phyloP scores from a whole-genome alignment of 2,113 vertebrate genomes.

The Myrmecobius fasciatus region DNA sequence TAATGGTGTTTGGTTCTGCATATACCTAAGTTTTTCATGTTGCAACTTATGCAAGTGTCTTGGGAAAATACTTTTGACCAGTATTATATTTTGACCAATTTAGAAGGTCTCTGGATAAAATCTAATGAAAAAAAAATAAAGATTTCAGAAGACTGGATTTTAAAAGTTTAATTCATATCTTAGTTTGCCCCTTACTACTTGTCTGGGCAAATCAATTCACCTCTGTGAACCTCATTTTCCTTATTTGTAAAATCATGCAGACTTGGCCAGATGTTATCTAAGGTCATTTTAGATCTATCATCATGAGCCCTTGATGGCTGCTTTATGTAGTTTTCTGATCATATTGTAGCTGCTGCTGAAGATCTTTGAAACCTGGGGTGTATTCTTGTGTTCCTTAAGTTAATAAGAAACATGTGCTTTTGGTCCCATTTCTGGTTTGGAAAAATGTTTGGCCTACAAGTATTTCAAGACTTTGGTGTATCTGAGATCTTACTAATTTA shows the following conservation, averaged over 20 bases:
- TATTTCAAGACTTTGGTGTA: background rate
- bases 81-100: background rate
- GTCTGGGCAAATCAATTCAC: background rate
- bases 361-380: background rate
- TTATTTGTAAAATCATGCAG: background rate
- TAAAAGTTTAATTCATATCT: background rate
- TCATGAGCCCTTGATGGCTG: background rate
- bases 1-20: background rate
- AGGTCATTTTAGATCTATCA: background rate
- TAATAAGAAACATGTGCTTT: background rate
- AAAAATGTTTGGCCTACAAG: background rate
- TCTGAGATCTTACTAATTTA: background rate
- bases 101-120: background rate
- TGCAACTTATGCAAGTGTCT: background rate
- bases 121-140: background rate
- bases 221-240: background rate
- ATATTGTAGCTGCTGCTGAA: background rate
- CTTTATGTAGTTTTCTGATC: background rate
- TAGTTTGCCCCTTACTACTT: background rate
- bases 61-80: background rate
- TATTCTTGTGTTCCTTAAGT: background rate
- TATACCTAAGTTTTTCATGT: background rate
- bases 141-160: background rate
- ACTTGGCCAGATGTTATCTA: background rate
- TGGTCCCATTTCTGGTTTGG: background rate